Conservation (phyloP, 92 coral and sea anemone genomes). For the Phenganax stokvisi region DNA sequence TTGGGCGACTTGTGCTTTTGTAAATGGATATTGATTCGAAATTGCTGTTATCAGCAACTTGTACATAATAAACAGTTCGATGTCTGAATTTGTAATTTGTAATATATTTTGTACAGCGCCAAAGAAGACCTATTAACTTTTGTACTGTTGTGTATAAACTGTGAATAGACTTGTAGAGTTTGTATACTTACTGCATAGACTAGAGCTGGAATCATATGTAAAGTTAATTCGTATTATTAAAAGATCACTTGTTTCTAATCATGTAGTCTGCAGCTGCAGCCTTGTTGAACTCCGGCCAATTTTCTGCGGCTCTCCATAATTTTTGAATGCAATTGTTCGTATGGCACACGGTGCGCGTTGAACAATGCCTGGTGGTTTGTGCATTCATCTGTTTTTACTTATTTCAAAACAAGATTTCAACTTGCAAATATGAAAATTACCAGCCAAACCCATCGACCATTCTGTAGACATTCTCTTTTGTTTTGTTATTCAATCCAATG, state of each 20-base stretch:
- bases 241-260: conserved; percentile 5
- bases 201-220: not conserved
- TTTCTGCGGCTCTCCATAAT: not conserved
- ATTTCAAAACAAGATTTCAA: too few relatives aligned
- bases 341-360: not conserved
- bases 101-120: conserved; percentile 12
- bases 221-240: conserved; percentile 18
- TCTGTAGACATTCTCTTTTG: too few relatives aligned
- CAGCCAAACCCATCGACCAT: too few relatives aligned
- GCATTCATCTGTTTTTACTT: too few relatives aligned
- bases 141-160: not conserved
- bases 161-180: not conserved
- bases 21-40: conserved; percentile 31
- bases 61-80: conserved; percentile 6
- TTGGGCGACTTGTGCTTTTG: conserved; percentile 3
- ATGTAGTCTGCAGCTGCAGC: not conserved
- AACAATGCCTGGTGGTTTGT: not conserved
- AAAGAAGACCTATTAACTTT: not conserved
- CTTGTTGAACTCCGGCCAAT: conserved; percentile 2
- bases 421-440: too few relatives aligned
- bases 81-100: conserved; percentile 15
- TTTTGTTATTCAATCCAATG: too few relatives aligned
- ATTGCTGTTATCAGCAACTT: conserved; percentile 42
- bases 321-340: conserved; percentile 13
- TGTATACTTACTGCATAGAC: not conserved